These are phyloP conservation scores for Drosophila anceps DNA, from an alignment of 2,888 invertebrate genomes.

Conservation along the genomic window DNA sequence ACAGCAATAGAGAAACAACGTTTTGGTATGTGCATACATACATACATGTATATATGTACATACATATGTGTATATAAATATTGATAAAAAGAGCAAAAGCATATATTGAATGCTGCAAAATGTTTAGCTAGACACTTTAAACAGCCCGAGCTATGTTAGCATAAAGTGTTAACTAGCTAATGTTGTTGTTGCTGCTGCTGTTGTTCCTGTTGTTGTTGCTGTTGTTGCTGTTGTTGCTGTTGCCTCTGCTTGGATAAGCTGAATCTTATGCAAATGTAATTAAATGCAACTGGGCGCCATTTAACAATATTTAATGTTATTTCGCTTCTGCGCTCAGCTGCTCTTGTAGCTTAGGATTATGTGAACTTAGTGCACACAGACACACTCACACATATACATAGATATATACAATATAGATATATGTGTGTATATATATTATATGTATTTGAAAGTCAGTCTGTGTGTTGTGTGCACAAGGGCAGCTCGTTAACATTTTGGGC, in stretches of 20 bases:
- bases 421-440: conserved; percentile 3
- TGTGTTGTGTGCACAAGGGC: conserved; percentile 11
- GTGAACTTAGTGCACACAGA: conserved; percentile 30
- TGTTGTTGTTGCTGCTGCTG: background rate
- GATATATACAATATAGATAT: background rate
- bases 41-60: background rate
- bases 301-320: conserved; percentile 75
- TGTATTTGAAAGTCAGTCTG: conserved; percentile 14
- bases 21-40: background rate
- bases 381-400: conserved; percentile 1
- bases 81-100: background rate
- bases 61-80: background rate
- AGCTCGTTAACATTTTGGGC: conserved; percentile 34
- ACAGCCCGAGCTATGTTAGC: background rate
- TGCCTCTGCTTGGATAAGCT: conserved; percentile 65
- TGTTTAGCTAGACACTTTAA: conserved; percentile 7
- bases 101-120: conserved; percentile 9
- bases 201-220: conserved; percentile 6
- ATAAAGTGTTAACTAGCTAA: conserved; percentile 10
- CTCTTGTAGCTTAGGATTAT: conserved; percentile 43
- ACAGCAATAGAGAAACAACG: conserved; percentile 1
- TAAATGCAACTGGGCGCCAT: conserved; percentile 71
- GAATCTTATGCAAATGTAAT: conserved; percentile 77
- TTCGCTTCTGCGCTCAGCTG: conserved; percentile 21
- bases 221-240: background rate